Percentiles rank a stretch among this genome's conserved stretches.
Conservation (phyloP, 1,140 invertebrate genomes). For the Uloborus diversus region DNA sequence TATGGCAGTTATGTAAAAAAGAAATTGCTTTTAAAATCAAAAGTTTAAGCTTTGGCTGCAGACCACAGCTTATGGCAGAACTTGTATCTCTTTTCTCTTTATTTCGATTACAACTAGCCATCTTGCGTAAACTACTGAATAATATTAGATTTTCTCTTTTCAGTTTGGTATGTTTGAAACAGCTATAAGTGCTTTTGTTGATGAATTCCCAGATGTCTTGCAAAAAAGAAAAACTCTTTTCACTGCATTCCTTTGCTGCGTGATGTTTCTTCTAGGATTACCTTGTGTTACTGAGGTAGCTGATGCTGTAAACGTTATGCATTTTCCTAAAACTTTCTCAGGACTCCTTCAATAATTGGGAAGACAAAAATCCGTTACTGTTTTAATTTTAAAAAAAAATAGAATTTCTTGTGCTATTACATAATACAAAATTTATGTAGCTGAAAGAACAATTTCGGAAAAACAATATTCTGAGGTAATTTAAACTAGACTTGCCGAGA, state of each 20-base stretch:
- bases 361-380: neutral
- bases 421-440: neutral
- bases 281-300: constrained; percentile 53
- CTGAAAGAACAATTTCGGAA: neutral
- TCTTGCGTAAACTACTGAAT: neutral
- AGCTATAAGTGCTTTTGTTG: constrained; percentile 51
- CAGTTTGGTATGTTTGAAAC: constrained; percentile 59
- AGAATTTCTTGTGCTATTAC: neutral
- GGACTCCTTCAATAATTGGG: neutral
- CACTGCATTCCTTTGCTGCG: constrained; percentile 65
- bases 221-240: constrained; percentile 46
- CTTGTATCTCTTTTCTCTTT: neutral
- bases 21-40: neutral
- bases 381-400: neutral
- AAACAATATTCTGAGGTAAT: neutral
- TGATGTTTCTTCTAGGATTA: constrained; percentile 64
- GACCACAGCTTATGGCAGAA: constrained; percentile 36
- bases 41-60: constrained; percentile 26
- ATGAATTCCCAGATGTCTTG: constrained; percentile 39
- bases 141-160: constrained; percentile 27
- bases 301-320: too few species aligned
- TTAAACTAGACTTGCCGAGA: too few species aligned
- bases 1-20: neutral
- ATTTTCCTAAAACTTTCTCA: too few species aligned
- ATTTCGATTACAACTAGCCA: neutral